phyloP scores from a whole-genome alignment of 1,140 invertebrate genomes.

The Onthophagus taurus region DNA sequence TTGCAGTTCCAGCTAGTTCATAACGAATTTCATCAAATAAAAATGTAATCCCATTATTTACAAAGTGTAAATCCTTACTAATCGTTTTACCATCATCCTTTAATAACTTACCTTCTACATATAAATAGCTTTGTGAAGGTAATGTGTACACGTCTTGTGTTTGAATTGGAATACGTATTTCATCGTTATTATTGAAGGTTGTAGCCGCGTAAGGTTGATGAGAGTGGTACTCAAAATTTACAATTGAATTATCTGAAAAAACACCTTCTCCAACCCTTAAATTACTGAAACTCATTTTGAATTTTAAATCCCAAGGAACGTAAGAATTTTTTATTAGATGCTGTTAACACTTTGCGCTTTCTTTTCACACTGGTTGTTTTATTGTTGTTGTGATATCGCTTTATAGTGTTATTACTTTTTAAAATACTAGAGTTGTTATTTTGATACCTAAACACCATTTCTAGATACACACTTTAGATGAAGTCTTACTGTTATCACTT shows the following conservation, averaged over 20 bases:
- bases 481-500: constrained; percentile 18
- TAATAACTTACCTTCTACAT: constrained; percentile 19
- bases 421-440: not conserved
- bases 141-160: constrained; percentile 1
- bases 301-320: not conserved
- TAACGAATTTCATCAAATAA: constrained; percentile 41
- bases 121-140: not conserved
- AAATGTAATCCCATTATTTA: constrained; percentile 35
- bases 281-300: constrained; percentile 17
- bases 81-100: constrained; percentile 21
- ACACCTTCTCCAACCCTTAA: constrained; percentile 20
- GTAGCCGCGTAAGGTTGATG: constrained; percentile 30
- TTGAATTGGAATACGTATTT: constrained; percentile 12
- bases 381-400: not conserved
- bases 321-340: not conserved
- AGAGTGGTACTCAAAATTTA: constrained; percentile 32
- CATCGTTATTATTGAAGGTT: constrained; percentile 10
- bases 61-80: constrained; percentile 15
- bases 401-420: not conserved
- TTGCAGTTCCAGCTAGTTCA: constrained; percentile 37
- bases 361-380: not conserved
- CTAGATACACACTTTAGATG: constrained; percentile 21
- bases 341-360: not conserved
- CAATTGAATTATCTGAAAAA: constrained; percentile 26
- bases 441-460: constrained; percentile 2